Base-by-base conservation (phyloP, 2,797 vertebrate species). In the Acestrorhynchus altus region DNA sequence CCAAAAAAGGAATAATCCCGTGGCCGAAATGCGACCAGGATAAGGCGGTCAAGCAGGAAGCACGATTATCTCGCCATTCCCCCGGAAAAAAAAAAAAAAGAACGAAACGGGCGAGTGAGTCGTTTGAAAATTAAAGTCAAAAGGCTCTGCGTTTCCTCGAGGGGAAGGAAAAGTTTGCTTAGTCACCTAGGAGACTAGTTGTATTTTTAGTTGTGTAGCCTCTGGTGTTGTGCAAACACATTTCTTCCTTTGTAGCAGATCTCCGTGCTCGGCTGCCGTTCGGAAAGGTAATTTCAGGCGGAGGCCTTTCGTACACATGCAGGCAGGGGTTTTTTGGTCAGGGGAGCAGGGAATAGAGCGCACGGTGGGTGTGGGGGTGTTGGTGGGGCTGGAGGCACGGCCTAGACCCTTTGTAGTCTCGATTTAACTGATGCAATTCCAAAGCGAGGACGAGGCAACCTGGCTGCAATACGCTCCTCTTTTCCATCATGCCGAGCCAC, bases 121-220 rank as follows among this genome's bases (percentile, higher is more conserved):
- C 64, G 63, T 63, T 68, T 80, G 80, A 75, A 83, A 82, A 81
- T 81, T 42, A 83, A 83, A 76, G 74, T 79, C 74, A 75, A 75
- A 59, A 66, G 64, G 28, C 28, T 72, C 75, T 20, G 63, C 24
- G 73, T 72, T 68, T 83, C 80, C 10, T 39, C 75, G 51, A 81
- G 47, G 56, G 28, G 9, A 54, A 56, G 65, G 51, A 79, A 81
- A 82, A 79, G 80, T 82, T 85, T 78, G 76, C 81, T 85, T 83
- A 83, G 82, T 85, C 83, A 87, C 83, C 83, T 79, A 79, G 83
- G 85, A 85, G 72, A 87, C 81, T 77, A 84, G 83, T 51, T 73
- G 72, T 85, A 87, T 85, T 83, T 85, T 81, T 84, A 85, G 82
- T 77, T 72, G 22, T 66, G 65, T 74, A 74, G 79, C 77, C 70